Base-by-base conservation (phyloP, 2,888 invertebrate species). In the Coelinius sp. region DNA sequence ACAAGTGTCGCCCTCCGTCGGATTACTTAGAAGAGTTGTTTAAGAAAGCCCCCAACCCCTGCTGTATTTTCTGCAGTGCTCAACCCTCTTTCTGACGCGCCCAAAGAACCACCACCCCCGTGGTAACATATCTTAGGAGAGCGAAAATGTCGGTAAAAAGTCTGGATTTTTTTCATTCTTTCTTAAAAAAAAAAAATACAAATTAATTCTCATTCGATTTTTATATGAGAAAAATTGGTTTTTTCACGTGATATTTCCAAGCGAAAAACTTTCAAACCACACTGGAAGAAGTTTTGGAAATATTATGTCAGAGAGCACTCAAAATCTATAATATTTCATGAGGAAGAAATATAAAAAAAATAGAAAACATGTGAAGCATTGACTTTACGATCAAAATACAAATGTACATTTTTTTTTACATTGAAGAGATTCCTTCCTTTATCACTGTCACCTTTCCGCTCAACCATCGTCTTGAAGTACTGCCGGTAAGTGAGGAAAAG, bases 401-500 rank as follows among this genome's bases (percentile, higher is more conserved):
- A 17, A 52, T 2, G 49, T 20, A 1, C 1, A 49, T 4, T 1
- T 12, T 20, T 70, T 4, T 20, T 20, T 8, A 8, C 46, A 27
- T 2, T 10, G 22, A 38, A 64, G 44, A 0, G 53, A 35, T 64
- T 73, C 69, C 68, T 63, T 64, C 71, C 68, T 68, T 44, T 62
- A 38, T 53, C 65, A 8, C 10, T 12, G 25, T 27, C 44, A 63
- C 38, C 12, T 41, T 20, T 49, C 22, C 5, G 10, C 27, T 44
- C 64, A 49, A 66, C 59, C 64, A 46, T 69, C 67, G 38, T 41
- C 44, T 27, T 17, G 14, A 46, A 71, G 67, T 69, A 71, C 73
- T 64, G 87, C 86, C 87, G 87, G 86, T 87, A 87, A 87, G 83
- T 84, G 82, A 85, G 86, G 84, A 77, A 85, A 87, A 87, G 84